phyloP scores from a whole-genome alignment of 2,113 vertebrate species.

The Cryptomyrus ogoouensis region DNA sequence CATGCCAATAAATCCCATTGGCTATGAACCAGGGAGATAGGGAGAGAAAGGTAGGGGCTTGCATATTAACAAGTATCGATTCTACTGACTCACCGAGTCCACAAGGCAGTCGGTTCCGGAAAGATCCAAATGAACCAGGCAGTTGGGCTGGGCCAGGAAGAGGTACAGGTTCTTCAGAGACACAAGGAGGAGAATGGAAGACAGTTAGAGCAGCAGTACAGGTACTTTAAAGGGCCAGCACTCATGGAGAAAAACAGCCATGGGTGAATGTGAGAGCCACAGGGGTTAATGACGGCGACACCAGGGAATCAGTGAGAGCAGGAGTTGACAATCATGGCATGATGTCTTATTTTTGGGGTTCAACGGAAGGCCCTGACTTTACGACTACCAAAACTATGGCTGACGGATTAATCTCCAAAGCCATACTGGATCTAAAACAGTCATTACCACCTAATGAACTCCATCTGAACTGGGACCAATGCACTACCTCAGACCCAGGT shows the following conservation, averaged over 20 bases:
- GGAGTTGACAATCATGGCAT: not conserved
- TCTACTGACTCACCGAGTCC: constrained; percentile 66
- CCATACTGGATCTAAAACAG: not conserved
- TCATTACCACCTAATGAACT: not conserved
- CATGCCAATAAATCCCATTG: not conserved
- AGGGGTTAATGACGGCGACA: not conserved
- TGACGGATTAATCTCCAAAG: not conserved
- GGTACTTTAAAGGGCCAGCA: not conserved
- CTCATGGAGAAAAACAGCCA: not conserved
- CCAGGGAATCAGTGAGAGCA: not conserved
- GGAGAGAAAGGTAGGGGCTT: not conserved
- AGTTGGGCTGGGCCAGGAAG: constrained; percentile 84
- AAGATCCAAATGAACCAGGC: constrained; percentile 77
- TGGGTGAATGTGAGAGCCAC: not conserved
- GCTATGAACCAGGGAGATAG: not conserved
- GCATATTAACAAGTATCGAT: not conserved
- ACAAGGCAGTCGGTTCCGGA: constrained; percentile 79
- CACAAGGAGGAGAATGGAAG: not conserved
- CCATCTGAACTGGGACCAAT: not conserved
- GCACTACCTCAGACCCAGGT: not conserved
- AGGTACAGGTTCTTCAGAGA: constrained; percentile 72
- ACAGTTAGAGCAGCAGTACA: not conserved
- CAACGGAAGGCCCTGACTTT: not conserved
- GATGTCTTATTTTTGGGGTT: not conserved
- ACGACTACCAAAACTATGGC: not conserved